Evolutionary conservation across 2,797 vertebrate species (phyloP), one percentile per base, ranked within the genome.

Genomic region (Enteromius viviparus): DNA sequence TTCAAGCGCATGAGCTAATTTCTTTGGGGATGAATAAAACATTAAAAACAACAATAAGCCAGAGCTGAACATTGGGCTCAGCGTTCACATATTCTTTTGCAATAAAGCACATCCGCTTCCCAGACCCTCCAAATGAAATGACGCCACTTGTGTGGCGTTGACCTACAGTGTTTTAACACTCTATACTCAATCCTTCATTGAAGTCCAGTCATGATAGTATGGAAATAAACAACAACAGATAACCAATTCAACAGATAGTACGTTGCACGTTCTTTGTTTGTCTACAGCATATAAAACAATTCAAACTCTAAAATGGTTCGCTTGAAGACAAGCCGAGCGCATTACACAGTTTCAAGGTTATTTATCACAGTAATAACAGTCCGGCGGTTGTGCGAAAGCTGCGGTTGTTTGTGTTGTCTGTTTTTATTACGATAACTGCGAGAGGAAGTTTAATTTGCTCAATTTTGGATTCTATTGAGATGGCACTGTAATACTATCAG

Each of bases 401-500:
- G 15, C 75, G 45, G 84, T 80, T 78, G 82, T 76, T 86, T 86
- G 89, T 90, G 83, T 90, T 83, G 90, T 90, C 91, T 89, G 91
- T 92, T 88, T 85, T 68, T 72, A 90, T 86, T 88, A 85, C 65
- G 85, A 88, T 87, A 88, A 87, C 87, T 87, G 84, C 78, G 82
- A 89, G 88, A 83, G 84, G 84, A 90, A 83, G 89, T 80, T 90
- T 92, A 88, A 89, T 87, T 89, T 90, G 91, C 86, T 84, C 86
- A 82, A 88, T 86, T 92, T 88, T 70, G 80, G 84, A 87, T 82
- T 82, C 86, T 91, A 90, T 90, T 91, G 76, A 89, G 88, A 82
- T 86, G 78, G 17, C 84, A 88, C 85, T 88, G 85, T 91, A 93
- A 92, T 91, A 87, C 87, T 91, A 91, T 92, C 91, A 91, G 94